Evolutionary conservation across 2,888 invertebrate species (phyloP).

Genomic region (Parascotia fuliginaria): DNA sequence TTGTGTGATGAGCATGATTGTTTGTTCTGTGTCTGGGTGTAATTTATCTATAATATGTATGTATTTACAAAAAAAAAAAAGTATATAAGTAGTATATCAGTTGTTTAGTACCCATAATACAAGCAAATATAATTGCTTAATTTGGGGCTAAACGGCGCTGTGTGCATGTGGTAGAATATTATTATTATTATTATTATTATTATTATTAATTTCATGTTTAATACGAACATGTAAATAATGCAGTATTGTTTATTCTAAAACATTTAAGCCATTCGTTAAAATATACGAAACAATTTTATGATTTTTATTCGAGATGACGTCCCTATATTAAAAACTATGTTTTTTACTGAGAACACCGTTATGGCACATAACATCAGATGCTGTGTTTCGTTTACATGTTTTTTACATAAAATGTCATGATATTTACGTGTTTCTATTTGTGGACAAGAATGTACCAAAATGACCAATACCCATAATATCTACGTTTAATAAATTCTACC

Average conservation of each 20-base stretch:
- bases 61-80: too few species aligned
- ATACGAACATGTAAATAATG: not conserved
- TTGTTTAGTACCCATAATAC: too few species aligned
- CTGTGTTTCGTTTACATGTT: constrained; percentile 49
- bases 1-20: too few species aligned
- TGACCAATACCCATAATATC: not conserved
- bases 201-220: not conserved
- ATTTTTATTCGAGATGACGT: constrained; percentile 44
- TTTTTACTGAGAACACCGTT: constrained; percentile 65
- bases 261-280: constrained; percentile 29
- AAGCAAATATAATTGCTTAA: too few species aligned
- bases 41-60: too few species aligned
- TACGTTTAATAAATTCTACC: not conserved
- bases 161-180: too few species aligned
- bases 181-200: not conserved
- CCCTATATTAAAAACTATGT: constrained; percentile 49
- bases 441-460: constrained; percentile 34
- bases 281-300: constrained; percentile 25
- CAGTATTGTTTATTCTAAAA: not conserved
- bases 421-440: constrained; percentile 51
- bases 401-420: constrained; percentile 65
- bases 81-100: too few species aligned
- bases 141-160: too few species aligned
- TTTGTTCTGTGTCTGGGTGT: too few species aligned
- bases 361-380: constrained; percentile 83